Evolutionary conservation across 2,888 invertebrate genomes (phyloP).

Genomic region (Melipona beecheii): DNA sequence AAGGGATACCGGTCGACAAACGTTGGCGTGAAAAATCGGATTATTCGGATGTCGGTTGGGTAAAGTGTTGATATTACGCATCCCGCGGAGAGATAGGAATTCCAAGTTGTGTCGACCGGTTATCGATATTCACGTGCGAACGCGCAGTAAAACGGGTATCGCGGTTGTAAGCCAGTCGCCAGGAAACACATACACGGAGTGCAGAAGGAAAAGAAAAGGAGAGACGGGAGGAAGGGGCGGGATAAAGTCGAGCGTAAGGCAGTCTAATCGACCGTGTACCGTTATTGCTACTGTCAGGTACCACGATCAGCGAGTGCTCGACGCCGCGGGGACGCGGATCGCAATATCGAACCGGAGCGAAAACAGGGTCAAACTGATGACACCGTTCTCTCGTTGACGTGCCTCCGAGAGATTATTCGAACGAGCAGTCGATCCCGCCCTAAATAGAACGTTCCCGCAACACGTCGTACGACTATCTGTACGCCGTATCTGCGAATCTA

Average conservation of each 20-base stretch:
- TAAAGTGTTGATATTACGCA: slow-evolving; percentile 14
- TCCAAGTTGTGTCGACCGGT: neutral
- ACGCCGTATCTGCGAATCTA: neutral
- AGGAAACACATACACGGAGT: slow-evolving; percentile 37
- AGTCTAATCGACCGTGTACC: slow-evolving; percentile 55
- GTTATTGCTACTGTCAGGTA: slow-evolving; percentile 60
- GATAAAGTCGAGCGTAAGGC: slow-evolving; percentile 58
- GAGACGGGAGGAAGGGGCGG: neutral
- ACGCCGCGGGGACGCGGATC: slow-evolving; percentile 34
- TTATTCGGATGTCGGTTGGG: too few relatives aligned
- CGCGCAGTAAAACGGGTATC: slow-evolving; percentile 44
- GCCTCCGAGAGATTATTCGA: slow-evolving; percentile 54
- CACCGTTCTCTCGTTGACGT: slow-evolving; percentile 45
- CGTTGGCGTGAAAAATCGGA: too few relatives aligned
- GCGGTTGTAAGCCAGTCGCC: neutral
- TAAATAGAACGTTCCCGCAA: slow-evolving; percentile 44
- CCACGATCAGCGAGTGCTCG: slow-evolving; percentile 37
- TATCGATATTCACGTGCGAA: slow-evolving; percentile 58
- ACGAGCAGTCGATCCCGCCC: slow-evolving; percentile 58
- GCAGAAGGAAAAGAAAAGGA: slow-evolving; percentile 28
- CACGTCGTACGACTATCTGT: slow-evolving; percentile 6
- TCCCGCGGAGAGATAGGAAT: neutral
- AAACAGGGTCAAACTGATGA: slow-evolving; percentile 64
- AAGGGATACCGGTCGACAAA: too few relatives aligned
- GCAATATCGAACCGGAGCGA: slow-evolving; percentile 56